Evolutionary conservation across 2,888 invertebrate genomes (phyloP), one percentile per base, ranked within the genome.

Genomic region (Microdon myrmicae): DNA sequence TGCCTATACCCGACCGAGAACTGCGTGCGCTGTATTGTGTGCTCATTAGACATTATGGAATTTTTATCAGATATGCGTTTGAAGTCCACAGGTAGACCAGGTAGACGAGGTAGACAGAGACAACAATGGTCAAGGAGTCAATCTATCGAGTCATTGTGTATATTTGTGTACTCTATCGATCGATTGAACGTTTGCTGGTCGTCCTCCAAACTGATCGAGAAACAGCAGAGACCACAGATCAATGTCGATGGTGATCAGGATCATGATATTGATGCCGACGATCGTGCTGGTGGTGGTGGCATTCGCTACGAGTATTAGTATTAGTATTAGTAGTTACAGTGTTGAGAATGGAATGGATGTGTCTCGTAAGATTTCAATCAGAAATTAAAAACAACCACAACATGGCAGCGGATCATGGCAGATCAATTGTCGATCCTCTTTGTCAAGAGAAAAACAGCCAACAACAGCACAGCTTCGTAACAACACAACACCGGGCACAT

Each of bases 31-130:
- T 47, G 64, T 43, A 64, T 64, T 56, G 56, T 58, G 41, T 64
- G 64, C 59, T 66, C 66, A 66, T 66, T 66, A 66, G 66, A 66
- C 66, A 59, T 66, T 66, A 66, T 66, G 66, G 66, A 59, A 66
- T 66, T 66, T 66, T 66, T 66, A 64, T 64, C 64, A 64, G 64
- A 64, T 51, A 31, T n/a, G 34, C 22, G 22, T 55, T 55, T 23
- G 37, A 19, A n/a, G n/a, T n/a, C n/a, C 20, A 35, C 20, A 34
- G 34, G 12, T 20, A 34, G 34, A 9, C 34, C 10, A n/a, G 9
- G 17, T 19, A 9, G 34, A 19, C 34, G n/a, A 34, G 7, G 34
- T 29, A 17, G 7, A 35, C 31, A 26, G 28, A 25, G 26, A 47
- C 7, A 37, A 26, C 39, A 10, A 28, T 16, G 20, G 37, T 37